Percentiles rank a stretch among this genome's conserved stretches.
Evolutionary conservation across 2,797 vertebrate genomes (phyloP).

Genomic region (Botia kubotai): DNA sequence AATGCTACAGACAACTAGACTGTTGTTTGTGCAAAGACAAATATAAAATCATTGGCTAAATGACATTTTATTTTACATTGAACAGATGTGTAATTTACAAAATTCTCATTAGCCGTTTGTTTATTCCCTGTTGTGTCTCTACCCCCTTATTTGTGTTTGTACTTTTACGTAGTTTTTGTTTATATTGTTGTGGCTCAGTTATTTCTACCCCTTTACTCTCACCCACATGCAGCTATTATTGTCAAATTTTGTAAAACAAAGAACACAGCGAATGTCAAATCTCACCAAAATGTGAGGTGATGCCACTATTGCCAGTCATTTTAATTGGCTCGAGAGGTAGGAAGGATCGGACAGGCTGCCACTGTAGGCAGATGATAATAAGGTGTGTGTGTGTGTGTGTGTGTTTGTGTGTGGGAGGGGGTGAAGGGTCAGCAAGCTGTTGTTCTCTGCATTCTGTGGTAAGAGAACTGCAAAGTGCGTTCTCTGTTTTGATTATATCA

Average conservation of each 20-base stretch:
- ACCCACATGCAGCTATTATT: constrained; percentile 46
- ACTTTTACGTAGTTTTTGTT: constrained; percentile 6
- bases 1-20: no score
- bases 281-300: constrained; percentile 46
- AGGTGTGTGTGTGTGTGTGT: constrained; percentile 47
- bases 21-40: not conserved
- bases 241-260: constrained; percentile 37
- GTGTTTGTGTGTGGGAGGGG: not conserved
- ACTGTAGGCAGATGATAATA: constrained; percentile 61
- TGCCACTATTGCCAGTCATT: constrained; percentile 65
- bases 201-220: constrained; percentile 12
- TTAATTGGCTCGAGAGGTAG: constrained; percentile 63
- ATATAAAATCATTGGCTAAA: not conserved
- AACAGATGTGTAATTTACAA: not conserved
- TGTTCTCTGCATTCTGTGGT: constrained; percentile 54
- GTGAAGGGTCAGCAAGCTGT: constrained; percentile 56
- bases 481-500: constrained; percentile 37
- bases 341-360: constrained; percentile 41
- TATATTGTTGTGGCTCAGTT: constrained; percentile 57
- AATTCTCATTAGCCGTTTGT: not conserved
- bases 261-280: constrained; percentile 48
- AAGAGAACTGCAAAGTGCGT: constrained; percentile 42
- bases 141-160: not conserved
- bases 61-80: not conserved
- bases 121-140: not conserved